These are phyloP conservation scores for Odontamblyopus rebecca DNA, from an alignment of 2,797 vertebrate genomes.

Conservation along the genomic window DNA sequence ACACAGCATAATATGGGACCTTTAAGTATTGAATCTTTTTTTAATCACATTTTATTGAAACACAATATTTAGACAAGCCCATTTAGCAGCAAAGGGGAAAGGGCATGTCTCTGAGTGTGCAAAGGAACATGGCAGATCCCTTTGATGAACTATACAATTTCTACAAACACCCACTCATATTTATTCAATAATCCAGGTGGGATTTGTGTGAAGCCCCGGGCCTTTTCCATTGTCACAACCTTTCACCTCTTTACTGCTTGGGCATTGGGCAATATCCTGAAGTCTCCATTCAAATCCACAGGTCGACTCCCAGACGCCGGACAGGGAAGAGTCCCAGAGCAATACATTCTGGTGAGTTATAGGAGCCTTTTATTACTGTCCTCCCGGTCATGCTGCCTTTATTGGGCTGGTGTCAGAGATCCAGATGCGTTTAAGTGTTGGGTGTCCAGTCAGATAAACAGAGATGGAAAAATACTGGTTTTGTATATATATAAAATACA, in stretches of 20 bases:
- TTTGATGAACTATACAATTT: constrained; percentile 25
- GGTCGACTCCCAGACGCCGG: constrained; percentile 34
- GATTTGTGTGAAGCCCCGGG: constrained; percentile 48
- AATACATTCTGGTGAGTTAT: constrained; percentile 47
- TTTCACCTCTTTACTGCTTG: constrained; percentile 45
- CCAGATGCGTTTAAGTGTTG: constrained; percentile 64
- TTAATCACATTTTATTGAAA: background rate
- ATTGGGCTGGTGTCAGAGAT: constrained; percentile 47
- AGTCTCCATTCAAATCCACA: constrained; percentile 30
- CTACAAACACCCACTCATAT: constrained; percentile 43
- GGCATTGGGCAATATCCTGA: constrained; percentile 36
- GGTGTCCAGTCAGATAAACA: constrained; percentile 28
- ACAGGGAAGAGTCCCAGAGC: constrained; percentile 30
- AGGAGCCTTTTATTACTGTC: constrained; percentile 49
- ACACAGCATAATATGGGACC: too few relatives aligned
- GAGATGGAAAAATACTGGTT: background rate
- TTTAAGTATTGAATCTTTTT: too few relatives aligned
- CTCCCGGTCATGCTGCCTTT: constrained; percentile 48
- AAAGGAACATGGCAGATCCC: constrained; percentile 25
- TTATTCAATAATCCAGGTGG: constrained; percentile 60
- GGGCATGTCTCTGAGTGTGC: constrained; percentile 9
- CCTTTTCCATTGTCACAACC: constrained; percentile 48
- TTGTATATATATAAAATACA: too few relatives aligned
- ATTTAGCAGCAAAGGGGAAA: background rate
- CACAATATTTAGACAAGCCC: background rate